Conservation (phyloP, 2,113 vertebrate genomes). For the Pteronura brasiliensis region DNA sequence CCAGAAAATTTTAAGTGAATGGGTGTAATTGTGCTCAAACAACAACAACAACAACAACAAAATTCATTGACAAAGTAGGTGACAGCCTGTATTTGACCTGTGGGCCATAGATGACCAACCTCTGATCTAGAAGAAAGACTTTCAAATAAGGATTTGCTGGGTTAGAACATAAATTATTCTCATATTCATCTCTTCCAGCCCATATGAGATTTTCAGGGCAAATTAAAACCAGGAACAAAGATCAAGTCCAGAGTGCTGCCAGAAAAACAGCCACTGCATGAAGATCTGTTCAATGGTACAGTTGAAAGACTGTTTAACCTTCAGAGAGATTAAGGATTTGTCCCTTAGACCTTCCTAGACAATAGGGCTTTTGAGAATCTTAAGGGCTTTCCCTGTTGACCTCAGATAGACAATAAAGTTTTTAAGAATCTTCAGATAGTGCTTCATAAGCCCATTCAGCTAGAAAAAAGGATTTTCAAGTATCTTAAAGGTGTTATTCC, state of each 20-base stretch:
- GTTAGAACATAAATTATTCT: neutral
- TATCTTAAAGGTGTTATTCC: neutral
- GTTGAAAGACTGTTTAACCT: neutral
- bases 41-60: neutral
- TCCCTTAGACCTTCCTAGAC: neutral
- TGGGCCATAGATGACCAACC: neutral
- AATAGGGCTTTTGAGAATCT: neutral
- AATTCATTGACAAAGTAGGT: neutral
- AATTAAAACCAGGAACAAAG: constrained; percentile 32
- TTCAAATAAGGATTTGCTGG: neutral
- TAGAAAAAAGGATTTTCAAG: neutral
- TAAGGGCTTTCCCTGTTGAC: constrained; percentile 7
- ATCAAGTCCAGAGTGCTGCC: constrained; percentile 9
- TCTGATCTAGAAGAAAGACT: neutral
- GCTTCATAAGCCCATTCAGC: neutral
- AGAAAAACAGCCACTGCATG: neutral
- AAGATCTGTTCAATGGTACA: neutral
- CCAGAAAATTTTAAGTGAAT: neutral
- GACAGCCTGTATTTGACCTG: neutral
- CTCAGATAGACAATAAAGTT: neutral
- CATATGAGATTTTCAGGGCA: neutral
- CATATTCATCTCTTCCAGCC: neutral
- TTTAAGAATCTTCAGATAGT: neutral
- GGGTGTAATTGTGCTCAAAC: neutral
- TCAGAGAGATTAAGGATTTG: neutral